phyloP scores from a whole-genome alignment of 2,113 vertebrate species.

The Malurus melanocephalus region DNA sequence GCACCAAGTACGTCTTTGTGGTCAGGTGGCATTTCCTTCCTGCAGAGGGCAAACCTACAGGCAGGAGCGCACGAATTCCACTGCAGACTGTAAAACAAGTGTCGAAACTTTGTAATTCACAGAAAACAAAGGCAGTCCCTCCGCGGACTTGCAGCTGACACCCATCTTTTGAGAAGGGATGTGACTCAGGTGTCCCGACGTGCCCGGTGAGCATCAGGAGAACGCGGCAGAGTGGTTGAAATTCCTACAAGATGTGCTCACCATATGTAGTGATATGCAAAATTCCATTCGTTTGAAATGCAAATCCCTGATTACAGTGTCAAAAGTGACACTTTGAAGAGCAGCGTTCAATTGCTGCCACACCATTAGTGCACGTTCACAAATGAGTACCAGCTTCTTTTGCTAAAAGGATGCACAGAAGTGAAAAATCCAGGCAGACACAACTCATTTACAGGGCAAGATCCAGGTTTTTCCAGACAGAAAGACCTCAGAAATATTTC shows the following conservation, averaged over 20 bases:
- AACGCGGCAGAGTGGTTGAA: neutral
- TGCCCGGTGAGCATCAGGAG: neutral
- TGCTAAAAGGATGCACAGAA: neutral
- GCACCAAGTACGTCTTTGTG: accelerated
- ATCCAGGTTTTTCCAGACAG: neutral
- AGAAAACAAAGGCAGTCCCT: accelerated
- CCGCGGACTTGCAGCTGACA: accelerated
- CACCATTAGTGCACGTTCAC: neutral
- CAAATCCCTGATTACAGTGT: neutral
- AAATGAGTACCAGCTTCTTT: accelerated
- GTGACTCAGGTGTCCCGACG: accelerated
- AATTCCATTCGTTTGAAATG: neutral
- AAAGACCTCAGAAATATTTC: neutral
- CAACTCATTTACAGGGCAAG: neutral
- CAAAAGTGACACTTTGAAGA: neutral
- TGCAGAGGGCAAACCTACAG: neutral
- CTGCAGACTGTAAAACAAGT: accelerated
- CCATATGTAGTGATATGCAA: accelerated
- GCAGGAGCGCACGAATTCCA: neutral
- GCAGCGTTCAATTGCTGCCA: accelerated
- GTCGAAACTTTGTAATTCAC: accelerated
- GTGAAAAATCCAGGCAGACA: neutral
- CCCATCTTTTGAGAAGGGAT: accelerated
- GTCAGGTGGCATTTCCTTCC: neutral
- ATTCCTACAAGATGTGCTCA: neutral